Conservation (phyloP, 2,888 invertebrate genomes). For the Pecten maximus region DNA sequence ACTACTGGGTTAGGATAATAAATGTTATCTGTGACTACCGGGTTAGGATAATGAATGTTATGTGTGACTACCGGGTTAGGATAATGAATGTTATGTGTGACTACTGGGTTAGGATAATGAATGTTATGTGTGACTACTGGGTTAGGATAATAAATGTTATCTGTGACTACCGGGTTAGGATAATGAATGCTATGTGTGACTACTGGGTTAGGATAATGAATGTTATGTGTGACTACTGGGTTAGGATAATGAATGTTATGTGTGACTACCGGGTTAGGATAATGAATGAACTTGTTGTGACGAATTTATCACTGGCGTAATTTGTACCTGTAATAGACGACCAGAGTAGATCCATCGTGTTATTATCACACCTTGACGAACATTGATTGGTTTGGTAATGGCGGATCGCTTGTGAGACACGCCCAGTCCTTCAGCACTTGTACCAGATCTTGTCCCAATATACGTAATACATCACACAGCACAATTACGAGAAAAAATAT, state of each 20-base stretch:
- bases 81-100: too few relatives aligned
- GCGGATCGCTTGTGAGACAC: not conserved
- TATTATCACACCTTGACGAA: not conserved
- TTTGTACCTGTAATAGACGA: not conserved
- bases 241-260: not conserved
- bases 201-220: not conserved
- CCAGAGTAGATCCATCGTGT: not conserved
- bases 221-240: not conserved
- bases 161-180: too few relatives aligned
- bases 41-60: too few relatives aligned
- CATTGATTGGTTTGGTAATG: not conserved
- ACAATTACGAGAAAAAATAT: not conserved
- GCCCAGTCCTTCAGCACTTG: not conserved
- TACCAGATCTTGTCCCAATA: not conserved
- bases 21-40: too few relatives aligned
- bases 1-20: too few relatives aligned
- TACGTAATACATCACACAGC: constrained; percentile 3
- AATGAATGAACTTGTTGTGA: not conserved
- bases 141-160: too few relatives aligned
- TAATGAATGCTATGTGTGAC: not conserved
- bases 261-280: not conserved
- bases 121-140: too few relatives aligned
- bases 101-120: too few relatives aligned
- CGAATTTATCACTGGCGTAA: not conserved
- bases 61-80: too few relatives aligned